A percentile compares a stretch with the other conserved stretches of the same genome.
Evolutionary conservation across 2,113 vertebrate genomes (phyloP).

Genomic region (Oreochromis aureus): DNA sequence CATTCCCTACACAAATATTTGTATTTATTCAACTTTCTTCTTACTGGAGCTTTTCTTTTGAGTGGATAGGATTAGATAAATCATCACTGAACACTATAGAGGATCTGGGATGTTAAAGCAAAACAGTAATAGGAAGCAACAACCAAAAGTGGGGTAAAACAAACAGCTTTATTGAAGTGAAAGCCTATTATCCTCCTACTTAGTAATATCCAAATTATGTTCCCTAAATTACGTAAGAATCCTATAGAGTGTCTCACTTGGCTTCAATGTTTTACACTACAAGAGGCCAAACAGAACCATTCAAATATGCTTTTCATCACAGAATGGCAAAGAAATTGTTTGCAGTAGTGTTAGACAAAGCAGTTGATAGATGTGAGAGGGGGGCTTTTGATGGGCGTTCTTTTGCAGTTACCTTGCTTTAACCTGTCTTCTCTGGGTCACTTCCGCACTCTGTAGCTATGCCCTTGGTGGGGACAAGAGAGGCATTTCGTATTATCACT

Average conservation of each 20-base stretch:
- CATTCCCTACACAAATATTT: neutral
- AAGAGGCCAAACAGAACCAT: neutral
- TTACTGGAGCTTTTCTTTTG: neutral
- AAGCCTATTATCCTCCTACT: neutral
- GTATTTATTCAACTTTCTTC: neutral
- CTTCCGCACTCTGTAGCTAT: neutral
- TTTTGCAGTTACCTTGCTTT: neutral
- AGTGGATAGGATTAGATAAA: neutral
- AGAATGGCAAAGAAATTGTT: neutral
- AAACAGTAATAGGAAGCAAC: neutral
- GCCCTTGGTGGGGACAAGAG: neutral
- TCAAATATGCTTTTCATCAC: neutral
- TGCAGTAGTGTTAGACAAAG: neutral
- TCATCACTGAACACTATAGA: neutral
- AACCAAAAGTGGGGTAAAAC: neutral
- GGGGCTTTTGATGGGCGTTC: neutral
- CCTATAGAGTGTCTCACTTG: neutral
- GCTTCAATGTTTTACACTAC: neutral
- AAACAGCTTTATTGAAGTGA: neutral
- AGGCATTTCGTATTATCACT: slow-evolving; percentile 5
- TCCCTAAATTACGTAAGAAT: neutral
- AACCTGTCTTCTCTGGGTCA: neutral
- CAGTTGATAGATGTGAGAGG: neutral
- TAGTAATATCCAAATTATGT: neutral
- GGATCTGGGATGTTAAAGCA: neutral